A percentile compares a stretch with the other conserved stretches of the same genome.
Evolutionary conservation across 2,888 invertebrate species (phyloP).

Genomic region (Zaprionus obscuricornis): DNA sequence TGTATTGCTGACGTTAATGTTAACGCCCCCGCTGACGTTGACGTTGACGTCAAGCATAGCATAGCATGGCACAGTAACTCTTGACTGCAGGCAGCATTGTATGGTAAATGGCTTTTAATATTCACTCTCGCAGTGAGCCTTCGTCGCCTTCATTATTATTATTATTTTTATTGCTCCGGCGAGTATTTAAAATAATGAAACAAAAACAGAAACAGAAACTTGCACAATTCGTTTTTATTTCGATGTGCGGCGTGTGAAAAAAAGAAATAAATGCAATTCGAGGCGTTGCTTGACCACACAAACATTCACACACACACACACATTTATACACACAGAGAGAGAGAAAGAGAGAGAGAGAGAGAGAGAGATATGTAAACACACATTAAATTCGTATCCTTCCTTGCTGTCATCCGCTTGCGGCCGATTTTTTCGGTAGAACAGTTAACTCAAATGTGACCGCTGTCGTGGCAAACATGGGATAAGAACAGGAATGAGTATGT

Average conservation of each 20-base stretch:
- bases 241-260: too few species aligned
- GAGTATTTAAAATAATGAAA: slow-evolving; percentile 51
- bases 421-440: slow-evolving; percentile 1
- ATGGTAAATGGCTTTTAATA: slow-evolving; percentile 51
- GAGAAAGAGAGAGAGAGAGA: slow-evolving; percentile 1
- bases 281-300: slow-evolving; percentile 3
- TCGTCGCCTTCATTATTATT: slow-evolving; percentile 38
- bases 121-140: slow-evolving; percentile 21
- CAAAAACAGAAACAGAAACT: slow-evolving; percentile 1
- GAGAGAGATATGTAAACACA: background rate
- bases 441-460: slow-evolving; percentile 18
- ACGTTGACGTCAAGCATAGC: too few species aligned
- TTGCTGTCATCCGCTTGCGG: slow-evolving; percentile 7
- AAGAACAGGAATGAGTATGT: background rate
- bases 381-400: background rate
- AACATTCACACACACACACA: too few species aligned
- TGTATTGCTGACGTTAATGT: too few species aligned
- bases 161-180: slow-evolving; percentile 43
- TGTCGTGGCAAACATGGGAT: slow-evolving; percentile 14
- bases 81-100: background rate
- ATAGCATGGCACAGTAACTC: too few species aligned
- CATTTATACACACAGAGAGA: too few species aligned
- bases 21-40: too few species aligned
- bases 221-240: slow-evolving; percentile 12
- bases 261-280: too few species aligned